Evolutionary conservation across 2,888 invertebrate species (phyloP).

Genomic region (Xylophagus ater): DNA sequence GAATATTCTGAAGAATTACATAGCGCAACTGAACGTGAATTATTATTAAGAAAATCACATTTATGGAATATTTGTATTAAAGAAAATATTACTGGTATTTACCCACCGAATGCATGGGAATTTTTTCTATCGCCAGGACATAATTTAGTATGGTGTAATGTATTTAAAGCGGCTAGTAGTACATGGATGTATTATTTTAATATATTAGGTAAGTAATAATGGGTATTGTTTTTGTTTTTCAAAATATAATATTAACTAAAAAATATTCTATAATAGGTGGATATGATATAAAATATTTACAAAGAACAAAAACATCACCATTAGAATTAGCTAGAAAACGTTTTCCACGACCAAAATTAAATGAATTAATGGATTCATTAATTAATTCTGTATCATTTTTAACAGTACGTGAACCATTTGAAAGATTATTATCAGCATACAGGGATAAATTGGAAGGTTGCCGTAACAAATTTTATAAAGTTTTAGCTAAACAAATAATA

Average conservation of each 20-base stretch:
- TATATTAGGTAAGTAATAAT: slow-evolving; percentile 54
- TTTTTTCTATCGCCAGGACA: slow-evolving; percentile 59
- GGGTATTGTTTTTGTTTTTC: slow-evolving; percentile 3
- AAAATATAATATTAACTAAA: slow-evolving; percentile 2
- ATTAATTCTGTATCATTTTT: slow-evolving; percentile 54
- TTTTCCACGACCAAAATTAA: slow-evolving; percentile 54
- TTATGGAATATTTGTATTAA: slow-evolving; percentile 43
- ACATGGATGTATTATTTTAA: slow-evolving; percentile 72
- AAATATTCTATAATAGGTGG: slow-evolving; percentile 40
- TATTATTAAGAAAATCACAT: slow-evolving; percentile 41
- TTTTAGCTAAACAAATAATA: slow-evolving; percentile 54
- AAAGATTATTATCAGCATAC: slow-evolving; percentile 58
- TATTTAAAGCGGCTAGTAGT: slow-evolving; percentile 67
- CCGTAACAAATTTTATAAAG: slow-evolving; percentile 56
- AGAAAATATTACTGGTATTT: slow-evolving; percentile 34
- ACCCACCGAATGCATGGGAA: slow-evolving; percentile 56
- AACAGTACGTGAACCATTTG: slow-evolving; percentile 62
- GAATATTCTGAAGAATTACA: slow-evolving; percentile 40
- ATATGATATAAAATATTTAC: slow-evolving; percentile 48
- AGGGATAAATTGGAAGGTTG: slow-evolving; percentile 62
- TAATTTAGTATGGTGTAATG: slow-evolving; percentile 62
- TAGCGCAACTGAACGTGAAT: slow-evolving; percentile 40
- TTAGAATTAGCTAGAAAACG: slow-evolving; percentile 55
- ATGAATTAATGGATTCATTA: slow-evolving; percentile 51
- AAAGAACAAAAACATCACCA: slow-evolving; percentile 49